Base-by-base conservation (phyloP, 30 jellyfish, hydroid and myxozoan species). In the Aurelia aurita region DNA sequence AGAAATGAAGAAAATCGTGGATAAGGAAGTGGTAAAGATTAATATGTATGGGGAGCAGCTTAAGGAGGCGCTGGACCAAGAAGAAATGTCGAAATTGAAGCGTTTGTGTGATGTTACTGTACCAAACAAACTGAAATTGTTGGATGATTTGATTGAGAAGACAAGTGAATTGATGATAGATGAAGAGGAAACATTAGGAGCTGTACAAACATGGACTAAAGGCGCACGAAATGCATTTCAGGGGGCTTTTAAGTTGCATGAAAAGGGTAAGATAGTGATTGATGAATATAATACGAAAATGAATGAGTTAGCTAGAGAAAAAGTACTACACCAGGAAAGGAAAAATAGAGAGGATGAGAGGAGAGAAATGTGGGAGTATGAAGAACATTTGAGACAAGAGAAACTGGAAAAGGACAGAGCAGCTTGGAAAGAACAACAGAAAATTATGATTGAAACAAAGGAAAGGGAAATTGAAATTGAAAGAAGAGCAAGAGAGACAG, bases 401-500 rank as follows among this genome's bases (percentile, higher is more conserved):
- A 80, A 84, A 29, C 10, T 86, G 76, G 74, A 74, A 86, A 34
- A 5, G 46, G 85, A 85, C 15, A 72, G 69, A 46, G 75, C 76
- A 72, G 90, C 90, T 16, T 67, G 85, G 90, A 63, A 19, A 0
- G 85, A 35, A 61, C 85, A 63, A 27, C 90, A 64, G 55, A 62
- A 57, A 73, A 71, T 29, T 9, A 75, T 55, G 60, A 55, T 55
- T 3, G 95, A 62, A 74, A 64, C 78, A 15, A 86, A 86, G 74
- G 82, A 67, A 64, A 63, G 44, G 45, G 90, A 80, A 44, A 35
- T 80, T 7, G 90, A 79, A 53, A 62, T 79, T 25, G 90, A 79
- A 64, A 67, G 39, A 46, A 62, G 31, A 31, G 74, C 74, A 11
- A 79, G 60, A 44, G 46, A 32, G 21, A 26, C 58, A n/a, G n/a